Conservation (phyloP, 1,140 invertebrate genomes). For the Bombus superbus region DNA sequence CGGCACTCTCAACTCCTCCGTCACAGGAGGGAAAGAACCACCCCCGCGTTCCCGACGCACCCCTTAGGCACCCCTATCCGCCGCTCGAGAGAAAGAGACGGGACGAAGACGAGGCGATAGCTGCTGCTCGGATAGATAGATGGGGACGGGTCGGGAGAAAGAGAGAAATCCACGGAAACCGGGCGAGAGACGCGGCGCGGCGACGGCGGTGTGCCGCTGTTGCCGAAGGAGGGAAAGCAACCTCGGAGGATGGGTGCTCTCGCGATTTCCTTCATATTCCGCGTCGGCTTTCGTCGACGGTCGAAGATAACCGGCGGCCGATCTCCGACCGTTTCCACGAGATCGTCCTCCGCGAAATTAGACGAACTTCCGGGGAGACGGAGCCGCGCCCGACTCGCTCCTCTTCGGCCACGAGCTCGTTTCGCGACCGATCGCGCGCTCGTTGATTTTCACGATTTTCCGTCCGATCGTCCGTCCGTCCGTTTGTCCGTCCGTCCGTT, state of each 20-base stretch:
- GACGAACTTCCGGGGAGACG: slow-evolving; percentile 33
- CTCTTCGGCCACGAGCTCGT: not conserved
- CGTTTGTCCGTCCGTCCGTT: not conserved
- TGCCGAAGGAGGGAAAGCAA: slow-evolving; percentile 21
- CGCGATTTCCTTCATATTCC: slow-evolving; percentile 72
- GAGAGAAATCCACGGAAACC: slow-evolving; percentile 46
- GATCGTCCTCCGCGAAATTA: slow-evolving; percentile 55
- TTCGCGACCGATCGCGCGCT: not conserved
- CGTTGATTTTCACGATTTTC: slow-evolving; percentile 22
- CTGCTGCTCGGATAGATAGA: slow-evolving; percentile 52
- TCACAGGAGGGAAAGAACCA: slow-evolving; percentile 83
- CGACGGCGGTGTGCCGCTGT: not conserved
- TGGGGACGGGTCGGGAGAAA: slow-evolving; percentile 8
- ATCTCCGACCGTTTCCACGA: slow-evolving; percentile 53
- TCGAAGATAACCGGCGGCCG: slow-evolving; percentile 62
- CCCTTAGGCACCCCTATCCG: slow-evolving; percentile 60
- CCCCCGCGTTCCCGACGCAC: slow-evolving; percentile 67
- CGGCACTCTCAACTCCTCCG: slow-evolving; percentile 83
- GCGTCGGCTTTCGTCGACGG: slow-evolving; percentile 61
- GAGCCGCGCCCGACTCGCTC: slow-evolving; percentile 1
- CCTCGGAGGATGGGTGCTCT: slow-evolving; percentile 59
- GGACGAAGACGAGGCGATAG: slow-evolving; percentile 50
- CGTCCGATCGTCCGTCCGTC: not conserved
- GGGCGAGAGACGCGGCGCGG: slow-evolving; percentile 17
- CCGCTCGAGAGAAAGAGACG: slow-evolving; percentile 40